Evolutionary conservation across 30 jellyfish, hydroid and myxozoan species (phyloP).

Genomic region (Aurelia sp.): DNA sequence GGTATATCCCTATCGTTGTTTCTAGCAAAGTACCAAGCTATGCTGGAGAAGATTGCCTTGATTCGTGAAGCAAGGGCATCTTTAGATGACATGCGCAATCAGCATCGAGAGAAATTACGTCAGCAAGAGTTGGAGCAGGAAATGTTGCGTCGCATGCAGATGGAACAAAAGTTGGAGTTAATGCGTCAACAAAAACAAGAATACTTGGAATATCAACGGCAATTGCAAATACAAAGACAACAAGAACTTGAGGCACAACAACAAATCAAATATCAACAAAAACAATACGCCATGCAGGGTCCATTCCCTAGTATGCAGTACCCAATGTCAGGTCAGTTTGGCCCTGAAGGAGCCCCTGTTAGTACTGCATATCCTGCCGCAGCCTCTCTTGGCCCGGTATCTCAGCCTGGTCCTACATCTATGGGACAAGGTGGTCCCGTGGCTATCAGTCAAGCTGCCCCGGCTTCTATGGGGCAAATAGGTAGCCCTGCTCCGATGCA

Average conservation of each 20-base stretch:
- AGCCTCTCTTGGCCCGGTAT: background rate
- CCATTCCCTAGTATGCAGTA: constrained; percentile 15
- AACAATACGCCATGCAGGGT: constrained; percentile 62
- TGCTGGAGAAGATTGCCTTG: constrained; percentile 91
- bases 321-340: constrained; percentile 32
- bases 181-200: constrained; percentile 99
- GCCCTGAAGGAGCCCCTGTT: constrained; percentile 18
- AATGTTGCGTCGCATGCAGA: constrained; percentile 98
- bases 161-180: constrained; percentile 97
- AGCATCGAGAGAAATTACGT: constrained; percentile 89
- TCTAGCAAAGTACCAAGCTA: constrained; percentile 94
- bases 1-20: background rate
- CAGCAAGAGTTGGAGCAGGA: constrained; percentile 99
- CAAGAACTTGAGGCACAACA: constrained; percentile 93
- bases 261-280: constrained; percentile 80
- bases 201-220: constrained; percentile 95
- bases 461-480: constrained; percentile 14
- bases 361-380: constrained; percentile 18
- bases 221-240: constrained; percentile 93
- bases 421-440: constrained; percentile 21
- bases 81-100: constrained; percentile 93
- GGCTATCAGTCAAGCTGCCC: background rate
- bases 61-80: constrained; percentile 98
- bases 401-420: constrained; percentile 18
- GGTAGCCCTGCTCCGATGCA: constrained; percentile 26